Conservation (phyloP, 2,113 vertebrate species). For the Tragelaphus buxtoni region DNA sequence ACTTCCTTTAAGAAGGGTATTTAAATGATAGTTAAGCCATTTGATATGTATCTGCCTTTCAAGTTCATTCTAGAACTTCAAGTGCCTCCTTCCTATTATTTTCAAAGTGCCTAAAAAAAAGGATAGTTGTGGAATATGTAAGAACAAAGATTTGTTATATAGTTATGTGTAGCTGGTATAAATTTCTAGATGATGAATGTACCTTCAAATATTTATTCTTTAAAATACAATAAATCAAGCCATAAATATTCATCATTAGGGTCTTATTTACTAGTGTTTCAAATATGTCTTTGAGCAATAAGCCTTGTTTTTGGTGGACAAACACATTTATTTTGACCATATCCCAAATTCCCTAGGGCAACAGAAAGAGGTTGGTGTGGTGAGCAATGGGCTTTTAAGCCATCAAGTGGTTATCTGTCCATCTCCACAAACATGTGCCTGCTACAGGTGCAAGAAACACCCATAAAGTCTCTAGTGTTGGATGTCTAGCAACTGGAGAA, state of each 20-base stretch:
- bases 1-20: background rate
- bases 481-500: background rate
- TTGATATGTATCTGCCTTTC: background rate
- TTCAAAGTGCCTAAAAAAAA: background rate
- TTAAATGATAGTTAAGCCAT: background rate
- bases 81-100: constrained; percentile 14
- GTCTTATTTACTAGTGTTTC: background rate
- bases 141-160: background rate
- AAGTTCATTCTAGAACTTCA: background rate
- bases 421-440: background rate
- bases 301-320: background rate
- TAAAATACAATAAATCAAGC: constrained; percentile 19
- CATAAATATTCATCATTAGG: background rate
- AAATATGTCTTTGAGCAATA: background rate
- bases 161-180: background rate
- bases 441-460: background rate
- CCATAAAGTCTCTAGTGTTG: background rate
- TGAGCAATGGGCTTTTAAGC: background rate
- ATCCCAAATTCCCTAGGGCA: background rate
- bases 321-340: background rate
- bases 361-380: background rate
- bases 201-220: background rate
- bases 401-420: background rate
- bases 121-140: background rate
- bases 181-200: background rate